Base-by-base conservation (phyloP, 2,888 invertebrate genomes). In the Agrotis clavis region DNA sequence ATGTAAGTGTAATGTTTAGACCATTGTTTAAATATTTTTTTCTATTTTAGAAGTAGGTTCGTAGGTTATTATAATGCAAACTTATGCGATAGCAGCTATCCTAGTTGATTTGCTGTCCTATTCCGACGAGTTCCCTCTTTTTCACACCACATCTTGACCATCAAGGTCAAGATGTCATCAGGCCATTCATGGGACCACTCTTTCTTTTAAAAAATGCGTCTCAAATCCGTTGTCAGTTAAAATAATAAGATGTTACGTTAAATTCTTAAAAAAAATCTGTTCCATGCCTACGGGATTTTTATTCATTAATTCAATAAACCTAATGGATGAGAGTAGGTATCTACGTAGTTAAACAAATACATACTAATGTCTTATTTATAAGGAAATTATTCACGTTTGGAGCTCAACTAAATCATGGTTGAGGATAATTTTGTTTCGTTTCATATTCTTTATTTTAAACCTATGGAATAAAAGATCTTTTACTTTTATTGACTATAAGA, bases 331-430 rank as follows among this genome's bases (percentile, higher is more conserved):
- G 30, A 66, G 13, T 47, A 21, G 7, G 14, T 66, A 65, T 30
- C 2, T 19, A 14, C 3, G 21, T 67, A 54, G 11, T 30, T 13
- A 47, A 57, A 70, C 25, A 41, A 41, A 18, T 30, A 54, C 41
- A 21, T 16, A 21, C 6, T 35, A 47, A 72, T 35, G n/a, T 61
- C 30, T 18, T 30, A 62, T 62, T 74, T 53, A 47, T 53, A 47
- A 5, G n/a, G 1, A 48, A 54, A 25, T 64, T 48, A 66, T 59
- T 51, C 18, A 25, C 30, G 35, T 57, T 41, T 54, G 30, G n/a
- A 7, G 2, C 11, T 72, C n/a, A 66, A 45, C 48, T 45, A 53
- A 51, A 45, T 48, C 21, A 48, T 57, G n/a, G 35, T 63, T 50
- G 54, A 19, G 19, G 18, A 72, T 30, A 48, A 18, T 71, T 25